Percentiles rank a stretch among this genome's conserved stretches.
Conservation (phyloP, 1,140 invertebrate species). For the Rhynchophorus ferrugineus region DNA sequence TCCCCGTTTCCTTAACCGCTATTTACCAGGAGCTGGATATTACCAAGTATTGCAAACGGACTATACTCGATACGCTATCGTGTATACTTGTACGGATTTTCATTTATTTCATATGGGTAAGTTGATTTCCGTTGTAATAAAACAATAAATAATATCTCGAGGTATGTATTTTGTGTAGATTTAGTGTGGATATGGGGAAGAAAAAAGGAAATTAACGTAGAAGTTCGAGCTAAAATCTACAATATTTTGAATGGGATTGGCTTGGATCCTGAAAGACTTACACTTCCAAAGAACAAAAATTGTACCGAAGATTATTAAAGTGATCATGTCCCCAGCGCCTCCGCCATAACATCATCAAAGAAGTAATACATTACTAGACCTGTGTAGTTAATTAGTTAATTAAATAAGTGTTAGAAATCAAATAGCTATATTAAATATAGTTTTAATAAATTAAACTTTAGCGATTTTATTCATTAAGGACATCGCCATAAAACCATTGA, state of each 20-base stretch:
- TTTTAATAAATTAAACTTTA: no score
- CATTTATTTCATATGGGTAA: conserved; percentile 52
- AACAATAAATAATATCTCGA: not conserved
- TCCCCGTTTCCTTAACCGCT: conserved; percentile 53
- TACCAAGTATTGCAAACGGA: conserved; percentile 65
- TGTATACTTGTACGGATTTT: conserved; percentile 62
- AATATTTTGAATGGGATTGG: conserved; percentile 46
- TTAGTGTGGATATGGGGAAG: conserved; percentile 58
- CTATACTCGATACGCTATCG: conserved; percentile 58
- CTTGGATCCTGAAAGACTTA: conserved; percentile 54
- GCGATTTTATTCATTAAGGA: no score
- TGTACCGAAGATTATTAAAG: conserved; percentile 42
- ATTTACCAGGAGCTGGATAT: conserved; percentile 57
- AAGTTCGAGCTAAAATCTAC: conserved; percentile 51
- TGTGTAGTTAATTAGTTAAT: no score
- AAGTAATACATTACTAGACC: no score
- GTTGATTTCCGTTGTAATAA: not conserved
- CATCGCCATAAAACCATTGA: no score
- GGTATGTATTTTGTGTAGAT: conserved; percentile 42
- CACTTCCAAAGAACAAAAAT: conserved; percentile 55
- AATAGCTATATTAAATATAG: no score
- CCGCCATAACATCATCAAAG: no score
- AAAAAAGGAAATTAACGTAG: conserved; percentile 48
- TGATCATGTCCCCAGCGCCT: no score
- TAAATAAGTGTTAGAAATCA: no score